Base-by-base conservation (phyloP, 2,113 vertebrate genomes). In the Zapus hudsonius region DNA sequence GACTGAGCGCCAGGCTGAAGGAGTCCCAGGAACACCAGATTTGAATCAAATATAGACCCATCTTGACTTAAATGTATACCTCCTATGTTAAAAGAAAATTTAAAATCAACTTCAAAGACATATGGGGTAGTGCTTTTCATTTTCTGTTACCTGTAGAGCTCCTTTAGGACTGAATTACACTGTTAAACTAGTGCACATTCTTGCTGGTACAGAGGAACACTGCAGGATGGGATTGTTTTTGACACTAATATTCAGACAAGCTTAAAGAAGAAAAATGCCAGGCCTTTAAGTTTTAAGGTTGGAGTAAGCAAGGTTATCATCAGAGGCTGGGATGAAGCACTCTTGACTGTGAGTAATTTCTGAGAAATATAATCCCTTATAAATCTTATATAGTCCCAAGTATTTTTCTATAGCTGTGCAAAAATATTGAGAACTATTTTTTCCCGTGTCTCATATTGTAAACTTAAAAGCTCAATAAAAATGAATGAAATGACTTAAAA, bases 231-330 rank as follows among this genome's bases (percentile, higher is more conserved):
- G n/a, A n/a, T n/a, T n/a, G n/a, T n/a, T n/a, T n/a, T n/a, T n/a
- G n/a, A n/a, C n/a, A n/a, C n/a, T n/a, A n/a, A n/a, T n/a, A n/a
- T n/a, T n/a, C n/a, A n/a, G n/a, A n/a, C n/a, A n/a, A n/a, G n/a
- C n/a, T n/a, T n/a, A n/a, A 99, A 99, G 98, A 99, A 99, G 92
- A 99, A 99, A 95, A 99, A 98, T 90, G 83, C 98, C 36, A 99
- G 99, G 79, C 99, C 99, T 7, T 96, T 99, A 96, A 99, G 98
- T 96, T 99, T 99, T 97, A 99, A 99, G 97, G 99, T 99, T 3
- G 99, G 99, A 1, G 0, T 99, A 93, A 99, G 99, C 66, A 98
- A 97, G 98, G 99, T 99, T 93, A n/a, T n/a, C n/a, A 99, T 99
- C 97, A 98, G 98, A 98, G 99, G 99, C 57, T 99, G 99, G 99